Base-by-base conservation (phyloP, 2,113 vertebrate genomes). In the Sturnira hondurensis region DNA sequence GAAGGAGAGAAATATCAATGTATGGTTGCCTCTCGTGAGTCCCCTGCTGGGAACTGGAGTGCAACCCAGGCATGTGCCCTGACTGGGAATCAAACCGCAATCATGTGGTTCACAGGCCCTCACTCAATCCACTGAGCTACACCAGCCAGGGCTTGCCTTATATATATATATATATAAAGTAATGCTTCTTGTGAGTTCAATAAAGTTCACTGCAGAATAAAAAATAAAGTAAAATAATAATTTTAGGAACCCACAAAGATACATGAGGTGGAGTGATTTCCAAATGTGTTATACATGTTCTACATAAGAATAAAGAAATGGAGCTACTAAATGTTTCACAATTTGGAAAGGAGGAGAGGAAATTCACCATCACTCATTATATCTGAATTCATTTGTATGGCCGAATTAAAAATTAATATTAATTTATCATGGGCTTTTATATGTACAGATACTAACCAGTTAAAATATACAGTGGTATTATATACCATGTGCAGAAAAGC, bases 181-280 rank as follows among this genome's bases (percentile, higher is more conserved):
- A 92, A 73, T 82, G 38, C 2, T 3, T 41, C 14, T n/a, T 93
- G 89, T 87, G 84, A 68, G 90, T 41, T 89, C 91, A 97, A 96
- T 97, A 97, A 97, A 97, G 83, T 74, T 94, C 50, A 80, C 10
- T 67, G 85, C 58, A 87, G 54, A 91, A 84, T 93, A 90, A 61
- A 58, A 61, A 61, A 61, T 61, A 61, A 61, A 61, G 28, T 26
- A 61, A 12, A 58, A 58, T 58, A 56, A 56, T 8, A 24, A 58
- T 58, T 56, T 61, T 4, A 0, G 28, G 28, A 28, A 28, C 0
- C 28, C 28, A 65, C 61, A 65, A 65, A 33, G 33, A 33, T 65
- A 65, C 13, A 13, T 31, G 31, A 28, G 16, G 38, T 3, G 14
- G 10, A 33, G 36, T 91, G 78, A 24, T 26, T 82, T 83, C 31